These are phyloP conservation scores for Phragmatobia fuliginosa DNA, from an alignment of 2,888 invertebrate species.

Conservation along the genomic window DNA sequence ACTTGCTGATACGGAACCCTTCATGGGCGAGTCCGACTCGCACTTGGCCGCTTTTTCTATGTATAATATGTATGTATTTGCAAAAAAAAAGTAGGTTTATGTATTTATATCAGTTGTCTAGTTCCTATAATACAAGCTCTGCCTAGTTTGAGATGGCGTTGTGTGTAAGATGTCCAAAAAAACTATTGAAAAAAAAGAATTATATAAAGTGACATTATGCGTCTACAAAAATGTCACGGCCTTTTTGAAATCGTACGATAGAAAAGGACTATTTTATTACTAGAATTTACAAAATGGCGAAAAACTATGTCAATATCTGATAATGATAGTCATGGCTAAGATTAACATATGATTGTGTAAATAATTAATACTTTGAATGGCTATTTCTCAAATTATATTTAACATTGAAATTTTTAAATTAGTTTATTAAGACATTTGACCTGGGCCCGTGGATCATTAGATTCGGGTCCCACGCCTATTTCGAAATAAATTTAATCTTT, in stretches of 20 bases:
- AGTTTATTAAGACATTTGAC: neutral
- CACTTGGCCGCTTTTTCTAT: too few species aligned
- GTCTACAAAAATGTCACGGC: conserved; percentile 10
- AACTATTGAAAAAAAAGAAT: too few species aligned
- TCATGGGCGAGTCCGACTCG: too few species aligned
- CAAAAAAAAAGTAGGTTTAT: too few species aligned
- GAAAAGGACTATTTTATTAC: conserved; percentile 3
- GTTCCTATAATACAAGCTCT: too few species aligned
- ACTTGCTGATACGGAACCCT: too few species aligned
- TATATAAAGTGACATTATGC: neutral
- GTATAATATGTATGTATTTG: too few species aligned
- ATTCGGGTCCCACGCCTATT: neutral
- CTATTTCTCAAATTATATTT: neutral
- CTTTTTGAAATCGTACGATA: neutral
- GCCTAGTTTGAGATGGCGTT: too few species aligned
- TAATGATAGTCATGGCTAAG: conserved; percentile 14
- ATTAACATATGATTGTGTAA: conserved; percentile 15
- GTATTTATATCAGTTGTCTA: too few species aligned
- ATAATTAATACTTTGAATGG: neutral
- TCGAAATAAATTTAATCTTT: neutral
- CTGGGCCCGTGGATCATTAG: neutral
- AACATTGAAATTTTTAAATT: neutral
- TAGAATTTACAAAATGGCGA: neutral
- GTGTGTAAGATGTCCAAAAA: too few species aligned
- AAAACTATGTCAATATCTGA: neutral